Evolutionary conservation across 2,797 vertebrate genomes (phyloP).

Genomic region (Rhinogobio ventralis): DNA sequence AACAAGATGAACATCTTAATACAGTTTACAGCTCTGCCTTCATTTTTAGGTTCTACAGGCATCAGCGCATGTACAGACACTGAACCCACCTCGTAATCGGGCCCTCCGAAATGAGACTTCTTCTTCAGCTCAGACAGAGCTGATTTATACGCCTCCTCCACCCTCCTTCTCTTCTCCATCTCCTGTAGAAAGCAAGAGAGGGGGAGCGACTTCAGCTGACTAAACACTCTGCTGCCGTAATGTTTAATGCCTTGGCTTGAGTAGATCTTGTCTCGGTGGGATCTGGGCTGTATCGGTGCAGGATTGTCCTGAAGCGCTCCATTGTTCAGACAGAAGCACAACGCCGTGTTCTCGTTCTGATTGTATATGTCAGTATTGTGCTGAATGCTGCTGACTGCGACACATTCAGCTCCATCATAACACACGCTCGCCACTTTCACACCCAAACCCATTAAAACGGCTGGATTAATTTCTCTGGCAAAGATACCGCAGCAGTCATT

Average conservation of each 20-base stretch:
- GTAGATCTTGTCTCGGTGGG: not conserved
- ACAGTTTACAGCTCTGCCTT: not conserved
- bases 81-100: constrained; percentile 92
- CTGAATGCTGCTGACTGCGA: constrained; percentile 26
- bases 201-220: constrained; percentile 11
- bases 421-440: not conserved
- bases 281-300: not conserved
- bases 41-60: not conserved
- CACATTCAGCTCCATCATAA: constrained; percentile 24
- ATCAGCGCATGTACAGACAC: not conserved
- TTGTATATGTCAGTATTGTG: constrained; percentile 25
- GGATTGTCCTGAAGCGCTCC: not conserved
- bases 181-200: constrained; percentile 77
- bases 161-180: constrained; percentile 88
- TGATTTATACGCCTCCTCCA: constrained; percentile 93
- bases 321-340: constrained; percentile 30
- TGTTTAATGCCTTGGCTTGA: not conserved
- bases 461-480: not conserved
- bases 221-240: not conserved
- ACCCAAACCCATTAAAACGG: not conserved
- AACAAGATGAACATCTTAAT: not conserved
- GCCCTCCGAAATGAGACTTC: constrained; percentile 96
- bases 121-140: constrained; percentile 93
- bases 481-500: not conserved
- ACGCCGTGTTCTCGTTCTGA: not conserved